Percentiles rank a stretch among this genome's conserved stretches.
These are phyloP conservation scores for Ramphastos sulfuratus DNA, from an alignment of 2,113 vertebrate genomes.

Conservation along the genomic window DNA sequence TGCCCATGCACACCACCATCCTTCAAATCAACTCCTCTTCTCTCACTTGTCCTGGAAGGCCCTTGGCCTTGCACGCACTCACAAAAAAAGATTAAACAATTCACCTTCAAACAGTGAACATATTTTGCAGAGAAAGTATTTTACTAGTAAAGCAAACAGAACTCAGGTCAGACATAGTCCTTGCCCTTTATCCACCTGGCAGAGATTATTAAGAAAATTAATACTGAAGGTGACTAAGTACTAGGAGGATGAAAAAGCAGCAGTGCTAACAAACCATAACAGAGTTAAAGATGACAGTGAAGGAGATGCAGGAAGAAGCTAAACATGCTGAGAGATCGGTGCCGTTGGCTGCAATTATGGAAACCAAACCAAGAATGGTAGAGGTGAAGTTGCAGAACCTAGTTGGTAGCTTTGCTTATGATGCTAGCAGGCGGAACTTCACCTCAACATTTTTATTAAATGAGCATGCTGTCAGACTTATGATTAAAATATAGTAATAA, in stretches of 20 bases:
- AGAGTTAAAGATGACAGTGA: conserved; percentile 3
- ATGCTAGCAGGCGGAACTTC: conserved; percentile 37
- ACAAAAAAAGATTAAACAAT: accelerated
- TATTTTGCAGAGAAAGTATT: neutral
- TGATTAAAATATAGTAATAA: conserved; percentile 32
- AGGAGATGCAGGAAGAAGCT: conserved; percentile 39
- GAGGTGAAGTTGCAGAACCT: conserved; percentile 36
- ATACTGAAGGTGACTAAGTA: neutral
- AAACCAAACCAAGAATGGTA: conserved; percentile 27
- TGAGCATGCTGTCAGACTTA: neutral
- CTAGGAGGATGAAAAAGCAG: conserved; percentile 14
- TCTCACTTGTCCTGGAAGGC: neutral
- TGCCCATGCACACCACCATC: accelerated
- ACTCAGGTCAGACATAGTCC: neutral
- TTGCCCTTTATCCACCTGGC: neutral
- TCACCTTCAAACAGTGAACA: neutral
- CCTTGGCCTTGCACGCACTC: neutral
- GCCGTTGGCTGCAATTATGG: conserved; percentile 25
- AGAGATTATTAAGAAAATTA: neutral
- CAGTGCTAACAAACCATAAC: conserved; percentile 20
- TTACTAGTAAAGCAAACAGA: neutral
- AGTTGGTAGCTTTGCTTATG: conserved; percentile 4
- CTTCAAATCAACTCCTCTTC: neutral
- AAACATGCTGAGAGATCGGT: conserved; percentile 22
- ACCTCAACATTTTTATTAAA: conserved; percentile 30